phyloP scores from a whole-genome alignment of 2,888 invertebrate genomes.

The Conus canariensis region DNA sequence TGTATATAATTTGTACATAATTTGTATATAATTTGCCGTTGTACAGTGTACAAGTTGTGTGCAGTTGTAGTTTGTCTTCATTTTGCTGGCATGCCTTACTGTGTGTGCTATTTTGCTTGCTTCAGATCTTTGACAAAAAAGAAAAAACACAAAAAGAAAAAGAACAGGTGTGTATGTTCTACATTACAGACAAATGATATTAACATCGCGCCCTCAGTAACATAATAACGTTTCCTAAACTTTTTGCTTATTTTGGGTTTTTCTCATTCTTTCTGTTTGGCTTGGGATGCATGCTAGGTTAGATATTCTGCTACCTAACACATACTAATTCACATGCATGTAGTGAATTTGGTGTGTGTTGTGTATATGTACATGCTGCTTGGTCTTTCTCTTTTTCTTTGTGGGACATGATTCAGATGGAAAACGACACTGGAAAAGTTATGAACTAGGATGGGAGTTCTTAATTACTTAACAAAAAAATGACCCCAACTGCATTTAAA shows the following conservation, averaged over 20 bases:
- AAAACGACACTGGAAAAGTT: no score
- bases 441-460: no score
- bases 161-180: constrained; percentile 43
- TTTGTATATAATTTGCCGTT: not conserved
- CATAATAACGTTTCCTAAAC: not conserved
- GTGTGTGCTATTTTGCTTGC: constrained; percentile 37
- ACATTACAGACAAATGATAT: not conserved
- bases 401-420: no score
- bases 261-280: not conserved
- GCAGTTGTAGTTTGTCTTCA: not conserved
- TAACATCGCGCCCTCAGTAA: not conserved
- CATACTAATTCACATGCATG: not conserved
- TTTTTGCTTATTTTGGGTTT: not conserved
- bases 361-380: no score
- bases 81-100: constrained; percentile 22
- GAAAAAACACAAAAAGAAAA: constrained; percentile 33
- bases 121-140: constrained; percentile 45
- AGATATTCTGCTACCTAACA: not conserved
- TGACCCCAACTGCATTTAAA: no score
- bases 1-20: not conserved
- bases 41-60: not conserved
- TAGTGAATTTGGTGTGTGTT: not conserved
- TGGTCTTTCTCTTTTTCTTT: no score
- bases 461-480: no score
- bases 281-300: not conserved